These are phyloP conservation scores for Aptenodytes patagonicus DNA, from an alignment of 2,113 vertebrate species.

Conservation along the genomic window DNA sequence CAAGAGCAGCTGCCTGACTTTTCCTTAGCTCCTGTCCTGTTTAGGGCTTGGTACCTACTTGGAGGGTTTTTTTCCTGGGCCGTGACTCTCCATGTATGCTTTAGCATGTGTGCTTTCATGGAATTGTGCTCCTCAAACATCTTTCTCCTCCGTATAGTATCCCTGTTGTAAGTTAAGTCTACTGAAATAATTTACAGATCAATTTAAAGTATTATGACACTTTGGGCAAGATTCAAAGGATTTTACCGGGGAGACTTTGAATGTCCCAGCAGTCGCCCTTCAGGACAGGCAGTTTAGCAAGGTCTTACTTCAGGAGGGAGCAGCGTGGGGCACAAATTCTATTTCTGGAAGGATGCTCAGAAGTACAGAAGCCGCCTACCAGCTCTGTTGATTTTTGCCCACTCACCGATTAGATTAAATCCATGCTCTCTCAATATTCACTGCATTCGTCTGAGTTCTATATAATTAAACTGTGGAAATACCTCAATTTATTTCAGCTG, in stretches of 20 bases:
- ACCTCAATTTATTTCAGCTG: background rate
- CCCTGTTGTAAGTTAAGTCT: background rate
- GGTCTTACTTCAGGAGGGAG: background rate
- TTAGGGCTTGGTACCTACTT: background rate
- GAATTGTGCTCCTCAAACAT: background rate
- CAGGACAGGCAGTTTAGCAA: background rate
- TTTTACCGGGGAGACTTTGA: background rate
- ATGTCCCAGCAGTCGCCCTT: background rate
- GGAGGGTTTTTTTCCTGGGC: background rate
- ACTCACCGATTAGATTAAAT: background rate
- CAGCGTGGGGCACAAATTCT: background rate
- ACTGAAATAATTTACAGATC: background rate
- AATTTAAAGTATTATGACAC: background rate
- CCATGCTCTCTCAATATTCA: fast-evolving
- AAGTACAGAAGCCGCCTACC: background rate
- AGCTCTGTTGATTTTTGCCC: background rate
- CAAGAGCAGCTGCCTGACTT: background rate
- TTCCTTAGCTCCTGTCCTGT: background rate
- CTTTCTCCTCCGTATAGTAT: background rate
- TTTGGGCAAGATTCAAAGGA: background rate
- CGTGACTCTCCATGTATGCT: background rate
- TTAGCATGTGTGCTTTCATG: background rate
- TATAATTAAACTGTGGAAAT: background rate
- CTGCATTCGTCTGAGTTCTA: background rate
- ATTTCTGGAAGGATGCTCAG: background rate